A percentile compares a stretch with the other conserved stretches of the same genome.
These are phyloP conservation scores for Eulemur rubriventer DNA, from an alignment of 2,797 vertebrate genomes.

Conservation along the genomic window DNA sequence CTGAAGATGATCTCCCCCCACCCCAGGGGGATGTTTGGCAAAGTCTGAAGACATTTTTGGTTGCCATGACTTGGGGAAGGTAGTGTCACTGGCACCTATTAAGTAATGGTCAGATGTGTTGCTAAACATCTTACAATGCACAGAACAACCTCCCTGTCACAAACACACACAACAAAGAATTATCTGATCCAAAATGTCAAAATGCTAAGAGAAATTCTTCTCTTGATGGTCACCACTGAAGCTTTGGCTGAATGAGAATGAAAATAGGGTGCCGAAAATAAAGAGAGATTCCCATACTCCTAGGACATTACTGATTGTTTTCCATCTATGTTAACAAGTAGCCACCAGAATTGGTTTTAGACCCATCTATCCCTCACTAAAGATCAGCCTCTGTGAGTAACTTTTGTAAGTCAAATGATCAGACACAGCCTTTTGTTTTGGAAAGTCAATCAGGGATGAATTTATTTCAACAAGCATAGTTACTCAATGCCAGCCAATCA, in stretches of 20 bases:
- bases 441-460: background rate
- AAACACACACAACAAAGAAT: background rate
- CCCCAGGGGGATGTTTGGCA: background rate
- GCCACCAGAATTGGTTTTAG: background rate
- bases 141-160: background rate
- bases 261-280: background rate
- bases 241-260: background rate
- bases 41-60: background rate
- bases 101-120: background rate
- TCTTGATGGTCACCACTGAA: background rate
- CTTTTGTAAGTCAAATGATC: background rate
- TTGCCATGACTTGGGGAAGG: background rate
- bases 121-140: background rate
- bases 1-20: background rate
- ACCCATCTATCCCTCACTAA: background rate
- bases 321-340: background rate
- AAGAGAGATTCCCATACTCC: background rate
- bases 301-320: background rate
- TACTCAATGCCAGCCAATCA: background rate
- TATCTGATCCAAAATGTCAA: background rate
- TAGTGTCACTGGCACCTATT: background rate
- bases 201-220: background rate
- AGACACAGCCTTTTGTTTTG: background rate
- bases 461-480: background rate
- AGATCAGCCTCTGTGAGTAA: background rate